Conservation (phyloP, 2,888 invertebrate genomes). For the Chalcosyrphus nemorum region DNA sequence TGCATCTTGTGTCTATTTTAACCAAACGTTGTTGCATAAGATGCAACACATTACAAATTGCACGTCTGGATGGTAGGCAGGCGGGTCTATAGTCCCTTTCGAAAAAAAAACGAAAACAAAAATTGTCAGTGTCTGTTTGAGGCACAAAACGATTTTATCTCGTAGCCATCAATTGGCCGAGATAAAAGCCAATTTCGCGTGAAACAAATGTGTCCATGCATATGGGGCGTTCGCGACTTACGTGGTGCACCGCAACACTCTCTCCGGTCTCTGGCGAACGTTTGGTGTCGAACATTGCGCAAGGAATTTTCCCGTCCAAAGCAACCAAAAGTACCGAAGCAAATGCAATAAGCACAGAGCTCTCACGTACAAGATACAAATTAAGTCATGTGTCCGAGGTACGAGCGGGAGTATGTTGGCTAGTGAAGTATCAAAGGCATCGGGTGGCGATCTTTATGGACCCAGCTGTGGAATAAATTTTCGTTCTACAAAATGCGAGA, state of each 20-base stretch:
- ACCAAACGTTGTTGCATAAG: constrained; percentile 53
- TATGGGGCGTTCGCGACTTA: constrained; percentile 20
- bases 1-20: constrained; percentile 8
- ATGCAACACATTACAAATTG: constrained; percentile 51
- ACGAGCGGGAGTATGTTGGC: neutral
- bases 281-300: constrained; percentile 49
- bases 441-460: constrained; percentile 70
- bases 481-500: constrained; percentile 67
- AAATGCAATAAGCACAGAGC: neutral
- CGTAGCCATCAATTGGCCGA: constrained; percentile 69
- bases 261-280: too few species aligned
- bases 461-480: constrained; percentile 66
- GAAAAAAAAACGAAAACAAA: too few species aligned
- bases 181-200: constrained; percentile 69
- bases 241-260: constrained; percentile 6
- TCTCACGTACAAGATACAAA: constrained; percentile 40
- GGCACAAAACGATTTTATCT: constrained; percentile 70
- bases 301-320: constrained; percentile 17
- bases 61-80: constrained; percentile 28
- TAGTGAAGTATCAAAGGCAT: constrained; percentile 20
- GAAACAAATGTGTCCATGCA: constrained; percentile 64
- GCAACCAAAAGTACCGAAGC: neutral
- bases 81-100: constrained; percentile 48
- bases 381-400: constrained; percentile 57
- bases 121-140: constrained; percentile 52